Base-by-base conservation (phyloP, 2,888 invertebrate genomes). In the Drosophila birchii region DNA sequence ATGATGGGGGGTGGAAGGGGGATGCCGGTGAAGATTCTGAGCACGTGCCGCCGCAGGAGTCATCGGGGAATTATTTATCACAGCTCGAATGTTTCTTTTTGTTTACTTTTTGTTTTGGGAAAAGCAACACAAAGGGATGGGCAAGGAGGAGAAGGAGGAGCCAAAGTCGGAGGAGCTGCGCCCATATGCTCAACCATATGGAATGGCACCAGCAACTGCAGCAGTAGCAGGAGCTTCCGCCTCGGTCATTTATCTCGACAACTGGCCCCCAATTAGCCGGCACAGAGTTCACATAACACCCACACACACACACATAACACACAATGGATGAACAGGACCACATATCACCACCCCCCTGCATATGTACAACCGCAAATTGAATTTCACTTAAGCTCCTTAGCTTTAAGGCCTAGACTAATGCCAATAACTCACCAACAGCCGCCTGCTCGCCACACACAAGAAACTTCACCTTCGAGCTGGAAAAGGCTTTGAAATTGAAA, bases 91-190 rank as follows among this genome's bases (percentile, higher is more conserved):
- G 64, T 66, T 74, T 62, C 67, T 67, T 74, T 66, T 62, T 58
- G 73, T 66, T 76, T 76, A 49, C 66, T 75, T 67, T 75, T 87
- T 85, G 74, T 82, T 82, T 81, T 62, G 44, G 60, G 67, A 86
- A 86, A 88, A 88, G 89, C 85, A 85, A 85, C 70, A 79, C 75
- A 86, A 84, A 88, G 81, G 81, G 84, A 88, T 38, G 18, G 12
- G 20, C 29, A 32, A 34, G 14, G 11, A 7, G 18, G 34, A 51
- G 38, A n/a, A 26, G 11, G 23, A 16, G 39, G 6, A 23, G 44
- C 7, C 0, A 4, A 14, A 14, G 23, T 16, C 16, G n/a, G 16
- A 51, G n/a, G 59, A 66, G 49, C 36, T 38, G 54, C 26, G 59
- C 54, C 68, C 75, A 74, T 71, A 79, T 76, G 68, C 67, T 64